These are phyloP conservation scores for Eubasilissa regina DNA, from an alignment of 1,140 invertebrate species.

Conservation along the genomic window DNA sequence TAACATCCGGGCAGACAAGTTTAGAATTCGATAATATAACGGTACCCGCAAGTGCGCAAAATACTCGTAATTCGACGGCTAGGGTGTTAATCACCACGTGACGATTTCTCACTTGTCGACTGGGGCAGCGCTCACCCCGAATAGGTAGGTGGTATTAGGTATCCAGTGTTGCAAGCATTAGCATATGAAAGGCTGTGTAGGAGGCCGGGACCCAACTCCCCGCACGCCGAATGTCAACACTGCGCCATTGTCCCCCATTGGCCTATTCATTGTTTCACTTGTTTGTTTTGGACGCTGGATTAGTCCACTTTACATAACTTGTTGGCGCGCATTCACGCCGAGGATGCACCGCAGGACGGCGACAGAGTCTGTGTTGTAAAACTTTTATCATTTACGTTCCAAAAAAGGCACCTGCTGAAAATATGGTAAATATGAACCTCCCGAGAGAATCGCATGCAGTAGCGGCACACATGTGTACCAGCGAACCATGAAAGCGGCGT, in stretches of 20 bases:
- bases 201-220: conserved; percentile 25
- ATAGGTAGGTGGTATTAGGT: conserved; percentile 5
- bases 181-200: conserved; percentile 55
- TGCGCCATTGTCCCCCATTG: conserved; percentile 37
- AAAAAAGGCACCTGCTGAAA: no score
- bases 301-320: conserved; percentile 36
- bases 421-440: no score
- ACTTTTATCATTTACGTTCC: no score
- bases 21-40: no score
- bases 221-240: conserved; percentile 29
- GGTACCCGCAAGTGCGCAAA: no score
- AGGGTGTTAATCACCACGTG: no score
- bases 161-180: conserved; percentile 47
- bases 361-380: no score
- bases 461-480: no score
- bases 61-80: no score
- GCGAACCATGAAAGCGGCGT: no score
- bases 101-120: conserved; percentile 6
- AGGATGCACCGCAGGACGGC: neutral
- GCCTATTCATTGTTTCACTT: conserved; percentile 34
- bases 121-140: neutral
- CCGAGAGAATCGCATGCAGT: no score
- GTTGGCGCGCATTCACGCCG: conserved; percentile 4
- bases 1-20: no score
- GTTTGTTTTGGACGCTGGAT: conserved; percentile 37